Evolutionary conservation across 2,113 vertebrate species (phyloP).

Genomic region (Salvelinus sp.): DNA sequence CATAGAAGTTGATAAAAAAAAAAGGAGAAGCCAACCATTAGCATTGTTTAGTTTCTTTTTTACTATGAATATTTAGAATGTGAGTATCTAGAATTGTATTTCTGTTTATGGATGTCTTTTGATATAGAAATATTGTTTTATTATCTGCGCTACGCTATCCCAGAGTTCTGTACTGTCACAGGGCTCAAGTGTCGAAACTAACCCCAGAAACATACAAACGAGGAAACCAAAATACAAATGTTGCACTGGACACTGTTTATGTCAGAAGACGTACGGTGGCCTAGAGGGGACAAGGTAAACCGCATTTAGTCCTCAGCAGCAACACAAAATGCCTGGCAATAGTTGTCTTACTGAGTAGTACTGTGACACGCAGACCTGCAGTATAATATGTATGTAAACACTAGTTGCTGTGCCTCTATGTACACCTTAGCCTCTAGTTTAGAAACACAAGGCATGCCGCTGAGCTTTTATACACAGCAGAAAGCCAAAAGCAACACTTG

Average conservation of each 20-base stretch:
- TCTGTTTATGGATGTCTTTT: constrained; percentile 54
- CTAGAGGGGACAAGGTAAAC: constrained; percentile 6
- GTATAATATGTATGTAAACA: background rate
- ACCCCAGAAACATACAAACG: constrained; percentile 8
- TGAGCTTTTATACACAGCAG: constrained; percentile 28
- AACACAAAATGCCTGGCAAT: constrained; percentile 47
- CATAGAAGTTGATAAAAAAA: constrained; percentile 23
- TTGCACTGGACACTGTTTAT: constrained; percentile 45
- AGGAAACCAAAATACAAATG: background rate
- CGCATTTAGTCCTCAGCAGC: constrained; percentile 17
- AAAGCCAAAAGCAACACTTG: constrained; percentile 15
- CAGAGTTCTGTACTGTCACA: constrained; percentile 49
- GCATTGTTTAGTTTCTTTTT: constrained; percentile 47
- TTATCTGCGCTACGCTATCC: constrained; percentile 46
- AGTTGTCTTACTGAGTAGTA: background rate
- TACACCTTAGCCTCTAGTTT: constrained; percentile 29
- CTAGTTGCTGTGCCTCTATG: constrained; percentile 24
- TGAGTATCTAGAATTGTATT: constrained; percentile 60
- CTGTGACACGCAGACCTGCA: constrained; percentile 2
- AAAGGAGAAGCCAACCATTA: constrained; percentile 42
- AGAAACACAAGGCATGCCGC: constrained; percentile 44
- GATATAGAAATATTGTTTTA: constrained; percentile 55
- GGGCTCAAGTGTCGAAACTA: background rate
- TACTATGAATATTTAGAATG: constrained; percentile 52
- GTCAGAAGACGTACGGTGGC: background rate